A percentile compares a stretch with the other conserved stretches of the same genome.
Evolutionary conservation across 2,797 vertebrate species (phyloP).

Genomic region (Hyperoplus immaculatus): DNA sequence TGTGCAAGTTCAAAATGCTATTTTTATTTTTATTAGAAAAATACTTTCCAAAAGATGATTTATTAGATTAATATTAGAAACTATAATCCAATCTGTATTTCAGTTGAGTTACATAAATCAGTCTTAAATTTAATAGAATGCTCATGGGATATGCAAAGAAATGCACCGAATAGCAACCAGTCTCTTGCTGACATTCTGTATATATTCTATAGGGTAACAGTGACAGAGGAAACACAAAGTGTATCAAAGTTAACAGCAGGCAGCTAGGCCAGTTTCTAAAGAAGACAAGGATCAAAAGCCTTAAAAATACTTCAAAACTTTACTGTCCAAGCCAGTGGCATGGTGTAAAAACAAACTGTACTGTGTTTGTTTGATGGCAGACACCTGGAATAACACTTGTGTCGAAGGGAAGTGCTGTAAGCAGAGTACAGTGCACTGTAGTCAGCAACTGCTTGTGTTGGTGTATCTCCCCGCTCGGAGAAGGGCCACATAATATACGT

Average conservation of each 20-base stretch:
- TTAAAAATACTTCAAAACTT: conserved; percentile 67
- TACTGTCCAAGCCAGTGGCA: conserved; percentile 44
- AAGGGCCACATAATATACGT: conserved; percentile 7
- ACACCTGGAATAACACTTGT: conserved; percentile 77
- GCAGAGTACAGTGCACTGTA: conserved; percentile 13
- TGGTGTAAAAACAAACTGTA: conserved; percentile 60
- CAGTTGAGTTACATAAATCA: not conserved
- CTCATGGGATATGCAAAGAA: not conserved
- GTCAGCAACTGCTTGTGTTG: conserved; percentile 14
- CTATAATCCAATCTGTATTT: not conserved
- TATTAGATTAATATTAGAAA: not conserved
- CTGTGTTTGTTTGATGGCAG: conserved; percentile 56
- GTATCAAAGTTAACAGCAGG: conserved; percentile 53
- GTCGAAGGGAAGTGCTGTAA: conserved; percentile 39
- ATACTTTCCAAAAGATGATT: not conserved
- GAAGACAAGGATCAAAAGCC: conserved; percentile 53
- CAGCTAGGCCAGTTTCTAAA: conserved; percentile 48
- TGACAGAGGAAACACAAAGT: conserved; percentile 33
- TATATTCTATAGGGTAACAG: conserved; percentile 27
- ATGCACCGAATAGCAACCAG: not conserved
- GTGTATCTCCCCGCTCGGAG: conserved; percentile 1
- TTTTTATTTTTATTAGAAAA: not conserved
- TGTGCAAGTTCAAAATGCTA: not conserved
- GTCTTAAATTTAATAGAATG: not conserved
- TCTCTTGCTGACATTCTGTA: not conserved